Percentiles rank a stretch among this genome's conserved stretches.
These are phyloP conservation scores for Synanthedon vespiformis DNA, from an alignment of 2,888 invertebrate species.

Conservation along the genomic window DNA sequence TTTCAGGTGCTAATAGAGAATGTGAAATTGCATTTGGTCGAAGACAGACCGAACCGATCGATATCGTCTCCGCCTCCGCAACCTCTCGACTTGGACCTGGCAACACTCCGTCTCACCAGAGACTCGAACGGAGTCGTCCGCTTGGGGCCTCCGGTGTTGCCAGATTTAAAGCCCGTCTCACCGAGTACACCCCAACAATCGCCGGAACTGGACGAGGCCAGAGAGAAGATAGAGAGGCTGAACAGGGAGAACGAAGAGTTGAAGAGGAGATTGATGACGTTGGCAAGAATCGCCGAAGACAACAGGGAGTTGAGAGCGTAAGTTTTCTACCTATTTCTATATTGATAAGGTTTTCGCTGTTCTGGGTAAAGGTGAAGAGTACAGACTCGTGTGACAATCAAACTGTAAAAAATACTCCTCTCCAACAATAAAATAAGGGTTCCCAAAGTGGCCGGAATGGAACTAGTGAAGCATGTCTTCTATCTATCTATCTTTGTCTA, in stretches of 20 bases:
- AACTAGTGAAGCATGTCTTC: no score
- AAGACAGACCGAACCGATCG: constrained; percentile 85
- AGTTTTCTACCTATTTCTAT: constrained; percentile 20
- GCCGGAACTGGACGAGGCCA: constrained; percentile 57
- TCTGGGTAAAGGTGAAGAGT: no score
- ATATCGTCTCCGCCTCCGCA: constrained; percentile 83
- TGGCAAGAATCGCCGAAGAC: constrained; percentile 67
- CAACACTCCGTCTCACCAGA: constrained; percentile 77
- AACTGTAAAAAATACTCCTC: no score
- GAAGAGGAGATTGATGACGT: constrained; percentile 49
- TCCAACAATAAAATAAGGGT: no score
- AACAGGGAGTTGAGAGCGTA: constrained; percentile 63
- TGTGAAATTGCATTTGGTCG: constrained; percentile 80
- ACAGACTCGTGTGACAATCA: no score
- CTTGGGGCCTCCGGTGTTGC: constrained; percentile 71
- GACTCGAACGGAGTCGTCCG: constrained; percentile 80
- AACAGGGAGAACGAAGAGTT: constrained; percentile 63
- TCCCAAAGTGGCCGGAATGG: no score
- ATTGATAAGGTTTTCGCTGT: neutral
- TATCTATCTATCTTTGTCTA: no score
- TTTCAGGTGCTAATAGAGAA: constrained; percentile 79
- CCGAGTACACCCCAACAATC: constrained; percentile 36
- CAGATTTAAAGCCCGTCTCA: constrained; percentile 29
- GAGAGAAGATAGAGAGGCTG: constrained; percentile 43
- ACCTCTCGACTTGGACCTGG: constrained; percentile 81